These are phyloP conservation scores for Caenorhabditis becei DNA, from an alignment of 2,888 invertebrate species.

Conservation along the genomic window DNA sequence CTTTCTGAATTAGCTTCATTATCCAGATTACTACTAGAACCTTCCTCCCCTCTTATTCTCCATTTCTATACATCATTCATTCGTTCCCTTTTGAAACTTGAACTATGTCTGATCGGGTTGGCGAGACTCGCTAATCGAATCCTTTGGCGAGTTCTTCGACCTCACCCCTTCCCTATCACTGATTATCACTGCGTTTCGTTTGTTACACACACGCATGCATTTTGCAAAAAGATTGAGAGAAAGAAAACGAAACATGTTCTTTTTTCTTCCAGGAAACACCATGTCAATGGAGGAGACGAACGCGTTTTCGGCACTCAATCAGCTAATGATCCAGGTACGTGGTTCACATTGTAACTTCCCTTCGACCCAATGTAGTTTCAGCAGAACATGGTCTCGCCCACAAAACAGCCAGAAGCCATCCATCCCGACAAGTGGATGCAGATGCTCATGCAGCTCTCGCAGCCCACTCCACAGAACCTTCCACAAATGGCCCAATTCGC, in stretches of 20 bases:
- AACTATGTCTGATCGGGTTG: conserved; percentile 2
- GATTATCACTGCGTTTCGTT: background rate
- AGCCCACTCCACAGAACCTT: background rate
- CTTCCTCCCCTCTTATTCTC: background rate
- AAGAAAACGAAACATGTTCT: background rate
- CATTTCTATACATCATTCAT: background rate
- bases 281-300: conserved; percentile 48
- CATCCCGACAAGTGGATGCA: conserved; percentile 19
- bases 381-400: conserved; percentile 25
- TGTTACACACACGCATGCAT: conserved; percentile 29
- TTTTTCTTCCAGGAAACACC: conserved; percentile 26
- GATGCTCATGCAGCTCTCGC: conserved; percentile 6
- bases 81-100: background rate
- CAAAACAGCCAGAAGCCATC: conserved; percentile 1
- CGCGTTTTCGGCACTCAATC: conserved; percentile 55
- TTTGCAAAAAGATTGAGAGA: background rate
- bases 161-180: conserved; percentile 5
- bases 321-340: conserved; percentile 42
- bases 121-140: conserved; percentile 3
- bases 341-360: background rate
- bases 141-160: conserved; percentile 6
- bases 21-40: conserved; percentile 3
- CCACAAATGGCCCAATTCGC: background rate
- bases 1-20: background rate
- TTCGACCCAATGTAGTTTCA: background rate